phyloP scores from a whole-genome alignment of 1,140 invertebrate species.

The Pemphigus obesinymphae region DNA sequence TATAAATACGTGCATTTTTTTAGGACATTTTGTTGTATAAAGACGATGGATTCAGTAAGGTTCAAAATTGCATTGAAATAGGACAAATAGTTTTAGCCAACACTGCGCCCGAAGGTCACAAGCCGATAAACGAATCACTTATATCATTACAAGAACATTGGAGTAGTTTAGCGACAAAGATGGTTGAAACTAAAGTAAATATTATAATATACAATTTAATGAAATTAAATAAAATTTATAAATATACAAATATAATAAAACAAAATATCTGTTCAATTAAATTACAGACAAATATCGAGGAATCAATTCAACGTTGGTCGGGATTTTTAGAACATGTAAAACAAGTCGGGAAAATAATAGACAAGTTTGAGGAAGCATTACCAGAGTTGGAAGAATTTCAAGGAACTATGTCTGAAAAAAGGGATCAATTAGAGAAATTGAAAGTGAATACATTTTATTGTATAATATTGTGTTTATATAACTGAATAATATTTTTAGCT shows the following conservation, averaged over 20 bases:
- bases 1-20: conserved; percentile 39
- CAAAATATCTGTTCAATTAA: neutral
- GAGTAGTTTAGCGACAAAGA: conserved; percentile 77
- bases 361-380: conserved; percentile 67
- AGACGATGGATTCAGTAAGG: conserved; percentile 84
- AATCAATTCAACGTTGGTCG: conserved; percentile 83
- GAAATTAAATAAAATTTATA: neutral
- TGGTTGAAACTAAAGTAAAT: conserved; percentile 74
- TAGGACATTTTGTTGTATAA: conserved; percentile 81
- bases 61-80: conserved; percentile 78
- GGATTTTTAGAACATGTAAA: conserved; percentile 83
- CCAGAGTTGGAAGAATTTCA: conserved; percentile 71
- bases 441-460: conserved; percentile 58
- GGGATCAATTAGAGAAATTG: conserved; percentile 75
- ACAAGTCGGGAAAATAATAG: conserved; percentile 74
- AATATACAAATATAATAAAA: too few relatives aligned
- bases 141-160: conserved; percentile 83
- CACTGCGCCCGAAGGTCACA: conserved; percentile 81
- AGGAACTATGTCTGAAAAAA: conserved; percentile 76
- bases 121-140: conserved; percentile 76
- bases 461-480: too few relatives aligned
- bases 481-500: too few relatives aligned
- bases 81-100: conserved; percentile 89
- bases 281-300: conserved; percentile 67
- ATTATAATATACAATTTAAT: neutral